A percentile compares a stretch with the other conserved stretches of the same genome.
phyloP scores from a whole-genome alignment of 2,888 invertebrate species.

The Zeuzera pyrina region DNA sequence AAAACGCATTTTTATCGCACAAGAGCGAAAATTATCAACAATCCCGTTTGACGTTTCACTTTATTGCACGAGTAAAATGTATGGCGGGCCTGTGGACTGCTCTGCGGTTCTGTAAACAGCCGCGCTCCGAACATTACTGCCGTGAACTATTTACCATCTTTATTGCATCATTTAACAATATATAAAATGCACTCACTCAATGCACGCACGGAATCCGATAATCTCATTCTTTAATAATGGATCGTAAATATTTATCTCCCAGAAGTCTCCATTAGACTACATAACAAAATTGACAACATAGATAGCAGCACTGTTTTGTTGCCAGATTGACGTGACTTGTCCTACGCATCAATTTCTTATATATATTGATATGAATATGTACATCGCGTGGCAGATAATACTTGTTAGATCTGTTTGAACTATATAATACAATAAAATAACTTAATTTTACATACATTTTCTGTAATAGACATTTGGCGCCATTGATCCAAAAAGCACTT shows the following conservation, averaged over 20 bases:
- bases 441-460: constrained; percentile 63
- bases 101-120: constrained; percentile 28
- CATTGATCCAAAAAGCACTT: constrained; percentile 69
- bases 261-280: constrained; percentile 75
- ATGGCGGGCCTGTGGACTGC: constrained; percentile 58
- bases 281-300: constrained; percentile 83
- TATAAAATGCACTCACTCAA: constrained; percentile 31
- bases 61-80: constrained; percentile 57
- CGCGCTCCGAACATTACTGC: constrained; percentile 13
- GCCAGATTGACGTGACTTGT: constrained; percentile 68
- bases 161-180: constrained; percentile 10
- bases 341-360: constrained; percentile 52
- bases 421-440: constrained; percentile 27
- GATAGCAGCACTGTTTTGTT: constrained; percentile 80
- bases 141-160: constrained; percentile 7
- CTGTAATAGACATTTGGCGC: constrained; percentile 69
- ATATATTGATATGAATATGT: constrained; percentile 27
- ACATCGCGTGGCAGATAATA: constrained; percentile 6
- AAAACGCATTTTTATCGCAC: constrained; percentile 17
- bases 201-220: constrained; percentile 23
- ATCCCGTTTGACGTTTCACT: constrained; percentile 66
- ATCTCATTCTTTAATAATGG: constrained; percentile 46
- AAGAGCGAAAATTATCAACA: constrained; percentile 38
- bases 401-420: constrained; percentile 15
- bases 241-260: constrained; percentile 76